These are phyloP conservation scores for Isichthys henryi DNA, from an alignment of 2,113 vertebrate genomes.

Conservation along the genomic window DNA sequence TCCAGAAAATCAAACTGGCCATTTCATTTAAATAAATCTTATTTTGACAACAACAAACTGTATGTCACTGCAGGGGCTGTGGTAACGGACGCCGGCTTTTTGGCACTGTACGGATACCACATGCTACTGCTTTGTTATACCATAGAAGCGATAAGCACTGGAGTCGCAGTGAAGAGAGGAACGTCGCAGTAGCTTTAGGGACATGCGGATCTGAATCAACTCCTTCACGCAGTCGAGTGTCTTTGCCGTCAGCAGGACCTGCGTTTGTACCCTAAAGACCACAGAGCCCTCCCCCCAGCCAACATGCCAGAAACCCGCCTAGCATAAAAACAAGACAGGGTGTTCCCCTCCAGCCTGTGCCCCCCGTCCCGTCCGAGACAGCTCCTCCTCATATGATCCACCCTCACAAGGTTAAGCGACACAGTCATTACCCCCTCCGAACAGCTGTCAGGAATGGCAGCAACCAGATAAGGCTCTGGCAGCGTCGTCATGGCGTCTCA, in stretches of 20 bases:
- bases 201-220: neutral
- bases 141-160: no score
- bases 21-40: no score
- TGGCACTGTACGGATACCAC: no score
- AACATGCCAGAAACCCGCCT: neutral
- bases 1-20: no score
- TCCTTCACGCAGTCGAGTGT: neutral
- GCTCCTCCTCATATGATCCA: no score
- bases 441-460: conserved; percentile 14
- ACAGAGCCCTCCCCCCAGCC: neutral
- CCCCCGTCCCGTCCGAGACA: neutral
- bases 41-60: no score
- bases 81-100: no score
- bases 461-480: neutral
- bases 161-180: no score
- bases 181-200: neutral
- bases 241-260: neutral
- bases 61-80: no score
- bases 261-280: neutral
- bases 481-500: conserved; percentile 1
- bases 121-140: no score
- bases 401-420: no score
- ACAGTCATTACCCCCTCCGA: neutral
- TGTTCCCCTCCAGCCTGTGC: neutral
- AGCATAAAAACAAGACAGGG: neutral